Conservation (phyloP, 1,140 invertebrate species). For the Drosophila ogumai region DNA sequence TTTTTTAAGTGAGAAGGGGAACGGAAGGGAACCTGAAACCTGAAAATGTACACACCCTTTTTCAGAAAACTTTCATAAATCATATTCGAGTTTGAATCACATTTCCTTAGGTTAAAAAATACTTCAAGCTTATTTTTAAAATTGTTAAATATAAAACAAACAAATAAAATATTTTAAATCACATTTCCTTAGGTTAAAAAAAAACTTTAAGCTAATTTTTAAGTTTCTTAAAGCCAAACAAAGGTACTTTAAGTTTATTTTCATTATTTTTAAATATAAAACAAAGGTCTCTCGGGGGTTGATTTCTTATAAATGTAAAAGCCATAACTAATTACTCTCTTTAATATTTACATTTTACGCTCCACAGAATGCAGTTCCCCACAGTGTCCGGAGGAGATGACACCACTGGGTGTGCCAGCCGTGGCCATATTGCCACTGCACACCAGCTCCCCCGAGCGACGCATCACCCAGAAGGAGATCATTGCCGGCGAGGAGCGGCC, state of each 20-base stretch:
- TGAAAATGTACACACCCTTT: background rate
- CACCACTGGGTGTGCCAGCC: slow-evolving; percentile 74
- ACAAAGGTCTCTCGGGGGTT: background rate
- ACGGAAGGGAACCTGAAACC: background rate
- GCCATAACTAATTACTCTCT: background rate
- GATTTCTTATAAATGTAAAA: background rate
- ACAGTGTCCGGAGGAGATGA: slow-evolving; percentile 77
- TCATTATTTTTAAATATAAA: background rate
- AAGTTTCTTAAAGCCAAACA: background rate
- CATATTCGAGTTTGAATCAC: background rate
- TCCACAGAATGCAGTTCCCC: slow-evolving; percentile 72
- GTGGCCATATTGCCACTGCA: slow-evolving; percentile 80
- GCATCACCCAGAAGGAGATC: slow-evolving; percentile 84
- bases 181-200: background rate
- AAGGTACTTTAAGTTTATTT: background rate
- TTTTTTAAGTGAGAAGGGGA: background rate
- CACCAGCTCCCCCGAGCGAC: slow-evolving; percentile 82
- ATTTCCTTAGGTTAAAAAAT: background rate
- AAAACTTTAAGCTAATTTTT: background rate
- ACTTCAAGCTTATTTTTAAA: no score
- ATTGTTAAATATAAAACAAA: no score
- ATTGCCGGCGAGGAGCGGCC: slow-evolving; percentile 84
- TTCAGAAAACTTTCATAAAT: background rate
- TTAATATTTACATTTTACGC: background rate
- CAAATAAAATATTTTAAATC: background rate